Evolutionary conservation across 2,888 invertebrate genomes (phyloP), one percentile per base, ranked within the genome.

Genomic region (Beris chalybata): DNA sequence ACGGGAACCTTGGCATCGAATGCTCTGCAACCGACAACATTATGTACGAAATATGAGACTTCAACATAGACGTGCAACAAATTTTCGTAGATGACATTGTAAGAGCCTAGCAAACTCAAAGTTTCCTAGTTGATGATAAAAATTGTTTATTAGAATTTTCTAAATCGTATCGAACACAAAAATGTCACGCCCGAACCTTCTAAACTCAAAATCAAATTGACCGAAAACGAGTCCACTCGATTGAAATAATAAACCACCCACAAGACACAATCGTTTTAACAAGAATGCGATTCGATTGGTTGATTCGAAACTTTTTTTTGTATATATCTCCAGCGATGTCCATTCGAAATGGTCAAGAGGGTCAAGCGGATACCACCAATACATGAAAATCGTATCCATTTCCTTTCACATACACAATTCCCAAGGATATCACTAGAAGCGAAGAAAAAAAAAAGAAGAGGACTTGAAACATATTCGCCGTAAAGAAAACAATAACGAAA

Each of bases 401-500:
- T 38, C 9, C 38, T 38, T 38, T 38, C 38, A 7, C 38, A 9
- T 7, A 38, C 12, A 38, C 12, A 48, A 47, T n/a, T 61, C 61
- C 43, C 32, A 52, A 61, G 32, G 38, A 61, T 61, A 61, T 52
- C 52, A 38, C 52, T 32, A n/a, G 30, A 43, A 15, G 50, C n/a
- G 38, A 32, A 13, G 13, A 29, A 38, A 61, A 61, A 50, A 61
- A 61, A 22, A 11, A 6, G 38, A 55, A 43, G 3, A 50, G 44
- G 48, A 52, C 61, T 50, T 61, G 6, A 38, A 58, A 47, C 45
- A 58, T 58, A 47, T 45, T 52, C 30, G 58, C 47, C 61, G 61
- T 38, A 61, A 61, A 64, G 64, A 66, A 69, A 69, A 69, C 69
- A 69, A 69, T 69, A 69, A 69, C 69, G 66, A 57, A 69, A 66